Evolutionary conservation across 2,888 invertebrate species (phyloP).

Genomic region (Dorcus hopei): DNA sequence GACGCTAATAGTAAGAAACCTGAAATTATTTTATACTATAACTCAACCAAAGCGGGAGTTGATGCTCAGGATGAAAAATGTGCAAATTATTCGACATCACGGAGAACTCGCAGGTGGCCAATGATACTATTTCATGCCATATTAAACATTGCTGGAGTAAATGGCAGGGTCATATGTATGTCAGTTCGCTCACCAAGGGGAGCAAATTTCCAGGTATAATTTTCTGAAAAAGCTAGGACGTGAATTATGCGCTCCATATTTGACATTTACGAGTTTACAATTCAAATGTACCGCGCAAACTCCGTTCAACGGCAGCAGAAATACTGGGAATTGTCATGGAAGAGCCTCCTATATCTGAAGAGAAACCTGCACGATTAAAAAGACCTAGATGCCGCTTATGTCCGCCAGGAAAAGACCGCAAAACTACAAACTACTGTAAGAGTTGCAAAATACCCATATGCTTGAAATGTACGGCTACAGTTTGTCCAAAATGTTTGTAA

Average conservation of each 20-base stretch:
- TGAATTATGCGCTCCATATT: background rate
- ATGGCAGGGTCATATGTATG: background rate
- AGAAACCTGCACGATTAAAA: too few species aligned
- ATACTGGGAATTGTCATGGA: background rate
- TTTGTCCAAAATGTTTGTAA: too few species aligned
- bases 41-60: constrained; percentile 27
- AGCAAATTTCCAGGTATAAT: background rate
- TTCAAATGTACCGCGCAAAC: background rate
- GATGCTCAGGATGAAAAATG: constrained; percentile 29
- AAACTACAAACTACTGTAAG: background rate
- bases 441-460: background rate
- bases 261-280: background rate
- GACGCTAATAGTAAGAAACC: constrained; percentile 21
- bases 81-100: constrained; percentile 25
- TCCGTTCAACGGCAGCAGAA: background rate
- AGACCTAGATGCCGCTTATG: background rate
- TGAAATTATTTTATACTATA: constrained; percentile 27
- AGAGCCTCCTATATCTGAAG: background rate
- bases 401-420: background rate
- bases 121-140: background rate
- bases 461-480: too few species aligned
- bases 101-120: constrained; percentile 13
- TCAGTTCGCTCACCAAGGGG: background rate
- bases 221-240: background rate
- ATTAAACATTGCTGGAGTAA: background rate